These are phyloP conservation scores for Xanthostigma xanthostigma DNA, from an alignment of 2,888 invertebrate species.

Conservation along the genomic window DNA sequence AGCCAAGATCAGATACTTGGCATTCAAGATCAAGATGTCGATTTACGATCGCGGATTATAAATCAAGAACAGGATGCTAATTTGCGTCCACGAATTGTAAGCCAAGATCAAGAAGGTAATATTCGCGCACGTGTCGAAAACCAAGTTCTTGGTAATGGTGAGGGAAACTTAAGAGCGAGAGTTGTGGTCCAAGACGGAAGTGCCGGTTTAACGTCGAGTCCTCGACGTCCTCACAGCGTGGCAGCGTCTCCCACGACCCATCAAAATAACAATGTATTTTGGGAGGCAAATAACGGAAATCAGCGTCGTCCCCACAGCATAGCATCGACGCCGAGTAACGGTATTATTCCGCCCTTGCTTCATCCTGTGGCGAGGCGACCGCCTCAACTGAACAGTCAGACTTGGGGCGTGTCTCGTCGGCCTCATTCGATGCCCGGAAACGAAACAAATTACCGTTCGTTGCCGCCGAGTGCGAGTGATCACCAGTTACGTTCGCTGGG, in stretches of 20 bases:
- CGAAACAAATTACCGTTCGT: constrained; percentile 34
- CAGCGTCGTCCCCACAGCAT: constrained; percentile 44
- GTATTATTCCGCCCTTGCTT: constrained; percentile 29
- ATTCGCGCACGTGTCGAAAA: too few relatives aligned
- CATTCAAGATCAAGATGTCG: too few relatives aligned
- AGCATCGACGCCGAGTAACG: constrained; percentile 30
- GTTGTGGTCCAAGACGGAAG: constrained; percentile 1
- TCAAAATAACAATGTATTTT: not conserved
- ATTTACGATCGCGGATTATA: too few relatives aligned
- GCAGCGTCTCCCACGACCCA: constrained; percentile 25
- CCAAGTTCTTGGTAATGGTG: too few relatives aligned
- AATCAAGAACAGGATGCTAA: too few relatives aligned
- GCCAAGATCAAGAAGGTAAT: too few relatives aligned
- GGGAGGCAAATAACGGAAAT: not conserved
- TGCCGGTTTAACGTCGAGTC: constrained; percentile 15
- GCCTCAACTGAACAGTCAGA: constrained; percentile 25
- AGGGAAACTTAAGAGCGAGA: not conserved
- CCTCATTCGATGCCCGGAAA: constrained; percentile 31
- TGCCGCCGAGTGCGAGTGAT: constrained; percentile 46
- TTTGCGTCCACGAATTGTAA: too few relatives aligned
- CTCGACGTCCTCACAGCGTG: constrained; percentile 39
- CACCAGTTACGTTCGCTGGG: constrained; percentile 41
- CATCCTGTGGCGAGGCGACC: constrained; percentile 39
- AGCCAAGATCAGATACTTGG: too few relatives aligned
- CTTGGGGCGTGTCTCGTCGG: constrained; percentile 18